Evolutionary conservation across 37 sponge, comb jelly and placozoan species (phyloP), one percentile per base, ranked within the genome.

Genomic region (Spongilla lacustris): DNA sequence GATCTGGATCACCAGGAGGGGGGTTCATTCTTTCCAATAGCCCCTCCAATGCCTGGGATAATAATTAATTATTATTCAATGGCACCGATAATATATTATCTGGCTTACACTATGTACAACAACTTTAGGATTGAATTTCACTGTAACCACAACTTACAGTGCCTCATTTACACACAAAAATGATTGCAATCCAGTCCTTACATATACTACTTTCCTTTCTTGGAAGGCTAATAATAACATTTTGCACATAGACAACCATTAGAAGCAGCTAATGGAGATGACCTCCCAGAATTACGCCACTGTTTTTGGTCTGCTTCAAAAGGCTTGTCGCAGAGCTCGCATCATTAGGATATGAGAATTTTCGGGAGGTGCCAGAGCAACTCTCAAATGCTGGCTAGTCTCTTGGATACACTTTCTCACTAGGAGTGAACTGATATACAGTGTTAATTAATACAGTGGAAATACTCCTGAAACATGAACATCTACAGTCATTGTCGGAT

Each of bases 1-100:
- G 90, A 24, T 96, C 97, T 6, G 92, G 93, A 29, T 96, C 97
- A 81, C 83, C 85, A 34, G 95, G 93, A 74, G 90, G 94, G 14
- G 94, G 94, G 80, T 92, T 90, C 94, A 96, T 93, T 14, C 96
- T 94, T 71, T 96, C 97, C 83, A 96, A 71, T n/a, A 96, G 93
- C 23, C 92, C 95, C 71, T 94, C 95, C 66, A 96, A 83, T 5
- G 90, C 85, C 95, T 96, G 69, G 31, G 36, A 3, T 21, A 29
- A 27, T 26, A 41, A 41, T 95, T 8, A 46, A 46, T 46, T 46
- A 8, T 8, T 10, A 10, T 8, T 10, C 46, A 46, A n/a, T n/a
- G n/a, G n/a, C n/a, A n/a, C n/a, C n/a, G n/a, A n/a, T n/a, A n/a
- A n/a, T n/a, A n/a, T n/a, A n/a, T n/a, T n/a, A n/a, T n/a, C n/a